phyloP scores from a whole-genome alignment of 2,797 vertebrate species.

The Neosilurus mollespiculum region DNA sequence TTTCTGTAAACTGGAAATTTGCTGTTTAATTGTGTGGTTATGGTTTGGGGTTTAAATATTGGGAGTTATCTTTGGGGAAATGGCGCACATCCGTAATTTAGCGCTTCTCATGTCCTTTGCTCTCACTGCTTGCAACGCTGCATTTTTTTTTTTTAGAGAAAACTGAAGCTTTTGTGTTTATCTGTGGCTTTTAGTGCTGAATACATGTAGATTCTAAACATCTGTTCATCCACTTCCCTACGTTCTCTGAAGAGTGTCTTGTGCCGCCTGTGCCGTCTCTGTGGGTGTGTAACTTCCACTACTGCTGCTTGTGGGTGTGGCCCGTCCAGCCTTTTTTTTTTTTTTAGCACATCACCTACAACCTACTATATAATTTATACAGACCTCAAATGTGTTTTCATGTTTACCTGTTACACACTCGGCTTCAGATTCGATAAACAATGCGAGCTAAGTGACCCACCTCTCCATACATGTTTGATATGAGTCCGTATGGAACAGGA shows the following conservation, averaged over 20 bases:
- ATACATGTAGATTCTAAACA: background rate
- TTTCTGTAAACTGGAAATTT: background rate
- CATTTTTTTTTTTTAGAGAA: background rate
- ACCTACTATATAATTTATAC: background rate
- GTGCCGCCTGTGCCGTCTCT: background rate
- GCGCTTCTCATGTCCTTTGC: constrained; percentile 31
- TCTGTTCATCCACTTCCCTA: background rate
- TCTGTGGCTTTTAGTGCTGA: constrained; percentile 18
- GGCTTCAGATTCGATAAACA: too few relatives aligned
- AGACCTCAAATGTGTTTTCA: background rate
- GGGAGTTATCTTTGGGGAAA: background rate
- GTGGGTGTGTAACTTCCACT: background rate
- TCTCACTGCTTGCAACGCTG: constrained; percentile 25
- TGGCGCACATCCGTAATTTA: background rate
- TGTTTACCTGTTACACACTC: background rate
- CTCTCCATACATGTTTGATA: too few relatives aligned
- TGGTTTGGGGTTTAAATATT: background rate
- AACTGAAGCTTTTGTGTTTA: constrained; percentile 34
- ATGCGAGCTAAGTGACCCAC: too few relatives aligned
- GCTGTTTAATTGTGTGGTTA: background rate
- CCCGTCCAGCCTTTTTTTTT: background rate
- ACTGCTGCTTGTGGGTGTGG: background rate
- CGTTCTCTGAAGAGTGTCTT: background rate
- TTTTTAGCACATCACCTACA: background rate
- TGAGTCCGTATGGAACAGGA: too few relatives aligned